Evolutionary conservation across 37 sponge, comb jelly and placozoan species (phyloP), one percentile per base, ranked within the genome.

Genomic region (Cliona cf. orientalis): DNA sequence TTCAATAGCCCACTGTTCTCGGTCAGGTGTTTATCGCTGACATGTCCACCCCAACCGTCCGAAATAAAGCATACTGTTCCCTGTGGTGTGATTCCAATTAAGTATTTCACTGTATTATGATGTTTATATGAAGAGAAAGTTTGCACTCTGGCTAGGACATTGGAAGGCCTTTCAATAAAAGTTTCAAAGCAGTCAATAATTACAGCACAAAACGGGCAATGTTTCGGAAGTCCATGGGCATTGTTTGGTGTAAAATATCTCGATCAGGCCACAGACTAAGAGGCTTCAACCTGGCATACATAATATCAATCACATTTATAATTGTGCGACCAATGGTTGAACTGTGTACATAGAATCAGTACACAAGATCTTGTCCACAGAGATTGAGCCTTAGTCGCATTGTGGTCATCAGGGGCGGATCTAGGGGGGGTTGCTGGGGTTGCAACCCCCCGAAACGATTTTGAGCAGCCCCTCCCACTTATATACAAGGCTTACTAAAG

Each of bases 11-110:
- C 25, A 28, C 57, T 32, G 29, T 72, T 31, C 4, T 72, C 73
- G 7, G 90, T 89, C 9, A 93, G 38, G 43, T 77, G 72, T 35
- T 93, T 93, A 33, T 93, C 90, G 76, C 90, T 86, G 1, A 59
- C 81, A 26, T 83, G 46, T n/a, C 94, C 94, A 69, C 94, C 87
- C 89, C 93, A 88, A 21, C 71, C 73, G 14, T 86, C 61, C 12
- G 91, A 81, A 45, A 87, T 49, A 40, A 72, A 91, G 23, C 70
- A 42, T n/a, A 91, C 80, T 49, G 53, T 66, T 17, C 92, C 92
- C 68, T 91, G 92, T n/a, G 92, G 92, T 38, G 82, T 56, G 22
- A 91, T 79, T 7, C 92, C 92, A 43, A 91, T 75, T 45, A 91
- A 41, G 12, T 71, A 37, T 41, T 86, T 91, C 2, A 75, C 60